Evolutionary conservation across 2,888 invertebrate genomes (phyloP), one percentile per base, ranked within the genome.

Genomic region (Cryptus armator): DNA sequence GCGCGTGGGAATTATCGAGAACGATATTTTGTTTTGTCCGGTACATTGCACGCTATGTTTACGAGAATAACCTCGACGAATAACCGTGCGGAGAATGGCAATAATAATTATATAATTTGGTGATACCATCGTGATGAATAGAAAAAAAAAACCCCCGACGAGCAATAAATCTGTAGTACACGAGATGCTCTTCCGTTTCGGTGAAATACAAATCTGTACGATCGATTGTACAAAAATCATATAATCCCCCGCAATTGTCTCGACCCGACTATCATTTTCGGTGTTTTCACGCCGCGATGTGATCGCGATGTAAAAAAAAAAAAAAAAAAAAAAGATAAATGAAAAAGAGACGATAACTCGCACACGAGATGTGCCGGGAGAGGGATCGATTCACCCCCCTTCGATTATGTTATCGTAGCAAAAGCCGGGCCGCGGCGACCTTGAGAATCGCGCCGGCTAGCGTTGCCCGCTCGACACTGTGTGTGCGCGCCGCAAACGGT

Each of bases 371-470:
- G n/a, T 16, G 44, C 9, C 19, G 10, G n/a, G 14, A 67, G 53
- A 56, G 29, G 68, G 51, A 77, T 84, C 76, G 81, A 81, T 81
- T 77, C 44, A 43, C 56, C 53, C 80, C 29, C 59, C 59, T 75
- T 48, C 66, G 51, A 66, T 75, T 81, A 59, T 75, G 64, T 29
- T 62, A 77, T 79, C 32, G 62, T 66, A 48, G 68, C 46, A 68
- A 29, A 37, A 37, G 37, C 37, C 37, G 37, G 48, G 67, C 32
- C 56, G 62, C 56, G 37, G 32, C 66, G 85, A 85, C 85, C 85
- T 85, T 85, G 85, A 85, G 75, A 75, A 66, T 66, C 48, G 66
- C 56, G 51, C 56, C 48, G 66, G 19, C 19, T 62, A 62, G n/a
- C 32, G 62, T 62, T 46, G 53, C 71, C 56, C 24, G n/a, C 46